A percentile compares a stretch with the other conserved stretches of the same genome.
Conservation (phyloP, 2,113 vertebrate species). For the Anser brachyrhynchus region DNA sequence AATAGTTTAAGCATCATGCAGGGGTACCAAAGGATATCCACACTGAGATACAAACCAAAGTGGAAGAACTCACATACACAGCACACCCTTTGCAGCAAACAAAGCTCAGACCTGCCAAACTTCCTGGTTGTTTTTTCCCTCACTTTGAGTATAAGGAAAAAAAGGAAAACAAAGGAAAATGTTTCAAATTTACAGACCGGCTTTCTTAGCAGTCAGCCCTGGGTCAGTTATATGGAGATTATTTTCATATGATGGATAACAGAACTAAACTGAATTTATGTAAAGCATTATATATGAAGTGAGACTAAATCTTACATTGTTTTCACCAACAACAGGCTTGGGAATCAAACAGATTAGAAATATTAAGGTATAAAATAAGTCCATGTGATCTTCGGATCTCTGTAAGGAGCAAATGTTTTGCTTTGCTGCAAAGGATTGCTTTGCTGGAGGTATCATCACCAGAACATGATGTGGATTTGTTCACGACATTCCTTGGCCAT, state of each 20-base stretch:
- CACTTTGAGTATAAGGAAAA: background rate
- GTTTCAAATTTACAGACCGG: background rate
- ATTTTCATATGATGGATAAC: background rate
- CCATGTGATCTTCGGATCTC: background rate
- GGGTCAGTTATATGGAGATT: background rate
- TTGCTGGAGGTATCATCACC: background rate
- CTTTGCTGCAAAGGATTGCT: background rate
- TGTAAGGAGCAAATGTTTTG: background rate
- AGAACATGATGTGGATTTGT: background rate
- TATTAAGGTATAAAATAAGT: background rate
- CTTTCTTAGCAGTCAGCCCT: background rate
- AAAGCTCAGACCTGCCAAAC: background rate
- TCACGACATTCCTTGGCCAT: fast-evolving
- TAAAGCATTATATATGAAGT: background rate
- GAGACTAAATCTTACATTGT: background rate
- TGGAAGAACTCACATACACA: background rate
- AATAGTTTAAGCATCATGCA: background rate
- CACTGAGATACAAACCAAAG: background rate
- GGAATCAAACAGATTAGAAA: background rate
- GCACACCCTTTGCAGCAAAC: background rate
- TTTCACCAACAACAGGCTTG: background rate
- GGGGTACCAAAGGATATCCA: background rate
- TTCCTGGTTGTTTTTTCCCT: background rate
- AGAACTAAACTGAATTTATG: background rate
- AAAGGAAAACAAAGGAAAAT: background rate